Evolutionary conservation across 2,888 invertebrate species (phyloP).

Genomic region (Melanostoma mellinum): DNA sequence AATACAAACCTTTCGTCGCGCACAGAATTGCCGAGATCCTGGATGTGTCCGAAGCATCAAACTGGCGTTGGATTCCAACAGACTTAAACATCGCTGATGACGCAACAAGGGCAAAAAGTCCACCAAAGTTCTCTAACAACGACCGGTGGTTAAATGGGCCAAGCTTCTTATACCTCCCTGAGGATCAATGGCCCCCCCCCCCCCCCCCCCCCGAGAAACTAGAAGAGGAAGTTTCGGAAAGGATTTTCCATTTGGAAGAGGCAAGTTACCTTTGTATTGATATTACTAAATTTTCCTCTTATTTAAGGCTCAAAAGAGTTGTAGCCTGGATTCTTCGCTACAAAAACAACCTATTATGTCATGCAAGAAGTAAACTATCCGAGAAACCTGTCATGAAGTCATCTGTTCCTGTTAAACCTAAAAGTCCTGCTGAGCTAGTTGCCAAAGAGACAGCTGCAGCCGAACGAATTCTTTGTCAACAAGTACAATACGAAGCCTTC

Average conservation of each 20-base stretch:
- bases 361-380: neutral
- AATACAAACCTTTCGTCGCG: conserved; percentile 73
- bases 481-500: no score
- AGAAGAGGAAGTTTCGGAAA: neutral
- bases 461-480: no score
- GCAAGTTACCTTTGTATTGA: neutral
- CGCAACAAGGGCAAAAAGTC: neutral
- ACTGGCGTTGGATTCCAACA: conserved; percentile 12
- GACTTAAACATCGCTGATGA: neutral
- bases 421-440: no score
- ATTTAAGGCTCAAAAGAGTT: neutral
- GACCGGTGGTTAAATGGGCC: conserved; percentile 3
- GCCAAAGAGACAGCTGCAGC: no score
- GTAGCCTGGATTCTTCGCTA: neutral
- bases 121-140: neutral
- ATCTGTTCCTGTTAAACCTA: no score
- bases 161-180: neutral
- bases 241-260: neutral
- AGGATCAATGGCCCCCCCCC: conserved; percentile 1
- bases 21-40: conserved; percentile 59
- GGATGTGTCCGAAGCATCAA: conserved; percentile 11
- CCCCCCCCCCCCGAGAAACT: neutral
- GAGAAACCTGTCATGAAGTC: no score
- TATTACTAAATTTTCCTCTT: neutral
- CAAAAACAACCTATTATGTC: neutral